A percentile compares a stretch with the other conserved stretches of the same genome.
Evolutionary conservation across 2,888 invertebrate species (phyloP).

Genomic region (Cheilosia variabilis): DNA sequence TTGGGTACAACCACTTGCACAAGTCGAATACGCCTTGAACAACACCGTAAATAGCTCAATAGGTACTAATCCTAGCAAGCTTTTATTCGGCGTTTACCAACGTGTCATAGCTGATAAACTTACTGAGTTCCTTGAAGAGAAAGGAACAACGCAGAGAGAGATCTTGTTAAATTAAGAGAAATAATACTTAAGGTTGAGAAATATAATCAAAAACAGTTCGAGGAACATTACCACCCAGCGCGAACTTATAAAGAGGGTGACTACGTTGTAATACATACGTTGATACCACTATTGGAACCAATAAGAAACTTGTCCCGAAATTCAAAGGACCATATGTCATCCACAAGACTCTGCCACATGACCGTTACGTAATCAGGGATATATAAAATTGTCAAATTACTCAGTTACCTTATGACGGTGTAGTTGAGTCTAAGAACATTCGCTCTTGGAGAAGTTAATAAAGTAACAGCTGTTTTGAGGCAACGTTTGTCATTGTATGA

Average conservation of each 20-base stretch:
- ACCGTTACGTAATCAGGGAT: conserved; percentile 4
- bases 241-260: not conserved
- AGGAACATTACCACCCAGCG: not conserved
- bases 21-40: conserved; percentile 76
- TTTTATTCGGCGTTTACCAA: conserved; percentile 78
- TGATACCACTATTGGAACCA: not conserved
- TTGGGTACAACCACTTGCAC: conserved; percentile 28
- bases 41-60: conserved; percentile 77
- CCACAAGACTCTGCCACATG: not conserved
- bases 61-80: conserved; percentile 76
- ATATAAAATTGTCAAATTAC: conserved; percentile 5
- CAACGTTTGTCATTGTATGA: too few relatives aligned
- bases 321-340: conserved; percentile 14
- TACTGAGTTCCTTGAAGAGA: conserved; percentile 28
- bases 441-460: too few relatives aligned
- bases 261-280: not conserved
- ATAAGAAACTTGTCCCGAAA: too few relatives aligned
- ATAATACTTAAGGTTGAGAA: not conserved
- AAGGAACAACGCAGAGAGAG: not conserved
- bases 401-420: not conserved
- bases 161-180: not conserved
- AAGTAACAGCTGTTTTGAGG: too few relatives aligned
- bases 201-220: conserved; percentile 7
- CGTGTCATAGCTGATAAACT: conserved; percentile 71
- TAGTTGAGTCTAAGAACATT: not conserved